phyloP scores from a whole-genome alignment of 2,797 vertebrate genomes.

The Choloepus didactylus region DNA sequence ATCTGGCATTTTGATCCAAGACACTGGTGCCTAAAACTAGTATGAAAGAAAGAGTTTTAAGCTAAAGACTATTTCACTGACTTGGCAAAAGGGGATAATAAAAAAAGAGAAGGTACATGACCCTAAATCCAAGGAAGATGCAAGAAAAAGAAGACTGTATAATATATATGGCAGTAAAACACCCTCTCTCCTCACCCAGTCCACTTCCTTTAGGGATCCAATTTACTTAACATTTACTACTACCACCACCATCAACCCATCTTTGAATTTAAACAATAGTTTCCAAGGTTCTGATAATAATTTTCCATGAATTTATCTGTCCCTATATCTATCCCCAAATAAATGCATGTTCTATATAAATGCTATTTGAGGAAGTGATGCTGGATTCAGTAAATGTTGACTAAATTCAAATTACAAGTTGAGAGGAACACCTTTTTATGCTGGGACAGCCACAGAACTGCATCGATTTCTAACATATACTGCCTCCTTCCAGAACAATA shows the following conservation, averaged over 20 bases:
- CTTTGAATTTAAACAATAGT: neutral
- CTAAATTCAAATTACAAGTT: neutral
- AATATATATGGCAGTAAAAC: neutral
- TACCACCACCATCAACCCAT: too few relatives aligned
- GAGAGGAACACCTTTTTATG: neutral
- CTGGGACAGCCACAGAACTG: neutral
- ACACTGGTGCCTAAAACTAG: rapidly evolving
- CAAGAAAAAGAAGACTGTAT: neutral
- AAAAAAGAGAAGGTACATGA: neutral
- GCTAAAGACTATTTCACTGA: neutral
- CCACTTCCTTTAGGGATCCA: neutral
- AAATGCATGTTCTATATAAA: neutral
- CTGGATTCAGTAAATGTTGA: neutral
- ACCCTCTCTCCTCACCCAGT: neutral
- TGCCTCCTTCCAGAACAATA: neutral
- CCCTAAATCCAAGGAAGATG: neutral
- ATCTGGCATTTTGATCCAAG: neutral
- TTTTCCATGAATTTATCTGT: neutral
- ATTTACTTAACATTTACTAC: neutral
- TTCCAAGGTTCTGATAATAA: neutral
- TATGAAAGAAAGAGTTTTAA: neutral
- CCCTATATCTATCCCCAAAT: neutral
- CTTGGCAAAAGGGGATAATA: neutral
- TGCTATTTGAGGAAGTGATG: too few relatives aligned
- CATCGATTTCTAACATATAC: too few relatives aligned